phyloP scores from a whole-genome alignment of 2,797 vertebrate species.

The Syndactyla subalaris region DNA sequence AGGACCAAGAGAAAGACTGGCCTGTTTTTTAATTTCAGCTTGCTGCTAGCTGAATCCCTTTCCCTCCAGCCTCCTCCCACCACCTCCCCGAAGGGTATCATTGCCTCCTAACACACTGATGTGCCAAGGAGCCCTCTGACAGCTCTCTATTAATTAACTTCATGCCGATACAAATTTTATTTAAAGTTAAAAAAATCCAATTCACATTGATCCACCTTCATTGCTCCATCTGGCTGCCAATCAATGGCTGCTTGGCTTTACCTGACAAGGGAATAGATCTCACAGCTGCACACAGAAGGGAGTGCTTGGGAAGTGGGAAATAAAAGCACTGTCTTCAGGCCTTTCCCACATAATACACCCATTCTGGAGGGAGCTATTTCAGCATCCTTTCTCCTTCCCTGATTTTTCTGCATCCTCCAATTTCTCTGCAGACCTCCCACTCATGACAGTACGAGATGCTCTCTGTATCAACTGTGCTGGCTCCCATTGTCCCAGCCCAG shows the following conservation, averaged over 20 bases:
- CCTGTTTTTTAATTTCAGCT: conserved; percentile 30
- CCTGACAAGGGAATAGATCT: conserved; percentile 23
- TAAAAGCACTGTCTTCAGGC: neutral
- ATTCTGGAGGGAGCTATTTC: neutral
- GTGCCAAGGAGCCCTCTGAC: conserved; percentile 72
- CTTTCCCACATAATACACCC: neutral
- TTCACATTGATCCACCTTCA: conserved; percentile 76
- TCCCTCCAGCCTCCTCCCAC: conserved; percentile 31
- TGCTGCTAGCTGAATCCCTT: conserved; percentile 36
- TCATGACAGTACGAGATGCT: neutral
- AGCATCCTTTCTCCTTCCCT: neutral
- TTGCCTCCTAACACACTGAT: conserved; percentile 57
- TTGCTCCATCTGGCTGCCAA: conserved; percentile 69
- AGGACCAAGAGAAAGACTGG: neutral
- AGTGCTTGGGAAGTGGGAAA: neutral
- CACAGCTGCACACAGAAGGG: neutral
- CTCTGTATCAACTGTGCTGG: neutral
- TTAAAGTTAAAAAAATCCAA: conserved; percentile 77
- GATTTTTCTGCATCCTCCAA: neutral
- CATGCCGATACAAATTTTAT: conserved; percentile 78
- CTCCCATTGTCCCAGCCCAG: neutral
- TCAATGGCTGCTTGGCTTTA: conserved; percentile 59
- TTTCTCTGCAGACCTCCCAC: neutral
- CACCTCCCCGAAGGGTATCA: conserved; percentile 33
- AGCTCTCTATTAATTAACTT: conserved; percentile 78